Evolutionary conservation across 2,888 invertebrate species (phyloP).

Genomic region (Cerceris rybyensis): DNA sequence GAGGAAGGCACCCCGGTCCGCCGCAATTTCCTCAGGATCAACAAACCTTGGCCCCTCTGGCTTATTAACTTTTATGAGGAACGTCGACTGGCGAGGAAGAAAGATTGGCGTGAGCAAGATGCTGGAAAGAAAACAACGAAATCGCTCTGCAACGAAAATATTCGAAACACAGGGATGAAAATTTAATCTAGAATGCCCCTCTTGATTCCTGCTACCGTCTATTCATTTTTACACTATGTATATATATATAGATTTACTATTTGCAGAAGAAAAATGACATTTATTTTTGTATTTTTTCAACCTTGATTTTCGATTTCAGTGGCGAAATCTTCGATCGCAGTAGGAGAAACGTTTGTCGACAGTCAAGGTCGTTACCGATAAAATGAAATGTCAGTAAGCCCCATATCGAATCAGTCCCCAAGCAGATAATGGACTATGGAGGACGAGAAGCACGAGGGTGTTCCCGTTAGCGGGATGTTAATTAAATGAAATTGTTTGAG

Average conservation of each 20-base stretch:
- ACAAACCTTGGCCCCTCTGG: constrained; percentile 69
- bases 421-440: background rate
- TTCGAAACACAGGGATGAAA: constrained; percentile 16
- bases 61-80: constrained; percentile 79
- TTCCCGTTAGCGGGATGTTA: too few species aligned
- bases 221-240: too few species aligned
- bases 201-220: too few species aligned
- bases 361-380: constrained; percentile 36
- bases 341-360: constrained; percentile 16
- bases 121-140: constrained; percentile 24
- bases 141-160: constrained; percentile 35
- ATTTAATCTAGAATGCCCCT: constrained; percentile 16
- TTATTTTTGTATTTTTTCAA: too few species aligned
- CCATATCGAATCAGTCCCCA: constrained; percentile 13
- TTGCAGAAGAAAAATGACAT: too few species aligned
- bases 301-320: too few species aligned
- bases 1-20: constrained; percentile 58
- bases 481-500: constrained; percentile 10
- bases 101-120: background rate
- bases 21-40: constrained; percentile 77
- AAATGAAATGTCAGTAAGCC: constrained; percentile 51
- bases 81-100: constrained; percentile 39
- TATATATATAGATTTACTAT: too few species aligned
- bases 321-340: too few species aligned
- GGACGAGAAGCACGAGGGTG: too few species aligned